These are phyloP conservation scores for Galaxea fascicularis DNA, from an alignment of 92 coral and sea anemone genomes.

Conservation along the genomic window DNA sequence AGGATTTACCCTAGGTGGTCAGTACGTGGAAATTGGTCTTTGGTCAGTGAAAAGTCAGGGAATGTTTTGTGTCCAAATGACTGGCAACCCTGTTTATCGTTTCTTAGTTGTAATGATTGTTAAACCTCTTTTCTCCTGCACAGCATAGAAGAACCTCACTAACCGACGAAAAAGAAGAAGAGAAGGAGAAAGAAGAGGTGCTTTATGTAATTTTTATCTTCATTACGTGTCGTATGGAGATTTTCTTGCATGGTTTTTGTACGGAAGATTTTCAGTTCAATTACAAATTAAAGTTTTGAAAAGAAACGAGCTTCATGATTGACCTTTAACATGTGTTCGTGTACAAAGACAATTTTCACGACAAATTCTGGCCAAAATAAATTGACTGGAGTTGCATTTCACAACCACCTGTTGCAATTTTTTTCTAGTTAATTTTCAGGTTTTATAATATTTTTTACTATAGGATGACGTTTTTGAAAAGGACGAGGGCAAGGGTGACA, in stretches of 20 bases:
- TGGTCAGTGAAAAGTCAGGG: no score
- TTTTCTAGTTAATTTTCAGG: background rate
- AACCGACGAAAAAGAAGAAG: constrained; percentile 52
- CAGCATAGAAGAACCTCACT: constrained; percentile 51
- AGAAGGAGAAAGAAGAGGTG: constrained; percentile 38
- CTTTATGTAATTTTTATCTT: background rate
- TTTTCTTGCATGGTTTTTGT: no score
- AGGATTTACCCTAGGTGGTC: no score
- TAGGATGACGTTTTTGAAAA: constrained; percentile 42
- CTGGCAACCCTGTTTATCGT: no score
- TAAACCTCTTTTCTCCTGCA: background rate
- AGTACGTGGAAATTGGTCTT: no score
- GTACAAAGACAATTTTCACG: background rate
- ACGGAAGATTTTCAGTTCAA: no score
- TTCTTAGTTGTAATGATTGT: background rate
- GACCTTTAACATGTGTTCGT: no score
- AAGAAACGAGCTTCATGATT: no score
- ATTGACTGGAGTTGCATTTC: background rate
- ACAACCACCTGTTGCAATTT: background rate
- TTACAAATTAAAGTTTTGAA: no score
- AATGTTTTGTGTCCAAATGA: no score
- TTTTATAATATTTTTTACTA: background rate
- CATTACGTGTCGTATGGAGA: background rate
- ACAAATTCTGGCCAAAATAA: background rate
- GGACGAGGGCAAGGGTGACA: constrained; percentile 54